Conservation (phyloP, 2,797 vertebrate species). For the Ctenochaetus hawaiiensis region DNA sequence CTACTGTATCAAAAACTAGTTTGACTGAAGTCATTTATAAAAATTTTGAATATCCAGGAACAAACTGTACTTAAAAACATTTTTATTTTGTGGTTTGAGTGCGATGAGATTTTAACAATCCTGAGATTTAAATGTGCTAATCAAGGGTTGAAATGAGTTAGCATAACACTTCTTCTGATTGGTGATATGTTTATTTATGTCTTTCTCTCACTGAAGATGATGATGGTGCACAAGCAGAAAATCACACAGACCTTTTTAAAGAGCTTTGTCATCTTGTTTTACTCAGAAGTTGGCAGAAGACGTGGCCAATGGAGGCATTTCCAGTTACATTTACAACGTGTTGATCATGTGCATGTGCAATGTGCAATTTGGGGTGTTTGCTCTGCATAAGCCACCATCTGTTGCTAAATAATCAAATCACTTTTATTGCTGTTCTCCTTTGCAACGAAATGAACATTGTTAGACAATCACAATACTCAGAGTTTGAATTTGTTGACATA, state of each 20-base stretch:
- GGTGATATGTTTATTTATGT: constrained; percentile 72
- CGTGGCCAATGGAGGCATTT: constrained; percentile 32
- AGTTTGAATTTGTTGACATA: constrained; percentile 27
- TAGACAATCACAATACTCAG: constrained; percentile 3
- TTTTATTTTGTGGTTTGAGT: constrained; percentile 48
- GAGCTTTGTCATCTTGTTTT: constrained; percentile 59
- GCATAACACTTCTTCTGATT: constrained; percentile 45
- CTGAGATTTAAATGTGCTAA: constrained; percentile 53
- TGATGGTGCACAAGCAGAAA: constrained; percentile 41
- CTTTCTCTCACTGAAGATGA: constrained; percentile 42
- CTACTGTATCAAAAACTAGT: neutral
- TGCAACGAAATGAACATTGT: constrained; percentile 14
- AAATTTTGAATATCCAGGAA: neutral
- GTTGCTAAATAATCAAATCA: constrained; percentile 31
- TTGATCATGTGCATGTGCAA: constrained; percentile 23
- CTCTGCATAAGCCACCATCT: constrained; percentile 49
- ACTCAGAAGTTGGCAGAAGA: constrained; percentile 35
- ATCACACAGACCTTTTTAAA: constrained; percentile 50
- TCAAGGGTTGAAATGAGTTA: constrained; percentile 58
- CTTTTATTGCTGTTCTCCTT: constrained; percentile 32
- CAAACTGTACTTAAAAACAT: constrained; percentile 30
- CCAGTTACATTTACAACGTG: constrained; percentile 52
- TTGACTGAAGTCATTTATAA: too few relatives aligned
- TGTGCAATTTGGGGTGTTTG: constrained; percentile 28
- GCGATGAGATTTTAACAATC: constrained; percentile 29